A percentile compares a stretch with the other conserved stretches of the same genome.
Evolutionary conservation across 2,113 vertebrate species (phyloP).

Genomic region (Atherinomorus stipes): DNA sequence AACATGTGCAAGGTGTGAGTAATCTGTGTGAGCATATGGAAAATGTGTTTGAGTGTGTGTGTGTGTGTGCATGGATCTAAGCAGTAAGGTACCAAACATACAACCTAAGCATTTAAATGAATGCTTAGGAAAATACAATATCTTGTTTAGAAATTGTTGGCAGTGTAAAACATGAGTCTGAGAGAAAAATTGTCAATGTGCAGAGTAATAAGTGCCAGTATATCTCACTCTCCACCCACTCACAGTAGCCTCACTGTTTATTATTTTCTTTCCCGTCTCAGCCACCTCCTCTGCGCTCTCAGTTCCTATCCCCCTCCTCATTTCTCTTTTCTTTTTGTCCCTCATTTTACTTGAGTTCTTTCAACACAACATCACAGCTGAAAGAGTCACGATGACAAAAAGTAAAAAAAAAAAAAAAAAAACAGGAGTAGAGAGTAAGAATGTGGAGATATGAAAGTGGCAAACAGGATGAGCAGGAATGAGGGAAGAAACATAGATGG

Average conservation of each 20-base stretch:
- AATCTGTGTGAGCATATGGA: slow-evolving; percentile 47
- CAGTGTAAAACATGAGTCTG: slow-evolving; percentile 10
- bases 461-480: background rate
- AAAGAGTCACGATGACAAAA: slow-evolving; percentile 16
- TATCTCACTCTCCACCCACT: slow-evolving; percentile 55
- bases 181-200: slow-evolving; percentile 14
- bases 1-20: slow-evolving; percentile 16
- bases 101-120: background rate
- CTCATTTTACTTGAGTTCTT: slow-evolving; percentile 24
- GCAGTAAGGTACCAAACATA: background rate
- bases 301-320: slow-evolving; percentile 5
- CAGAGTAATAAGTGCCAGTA: slow-evolving; percentile 22
- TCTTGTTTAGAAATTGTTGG: background rate
- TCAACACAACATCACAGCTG: slow-evolving; percentile 20
- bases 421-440: slow-evolving; percentile 8
- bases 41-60: slow-evolving; percentile 27
- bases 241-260: slow-evolving; percentile 60
- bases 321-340: slow-evolving; percentile 10
- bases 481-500: slow-evolving; percentile 8
- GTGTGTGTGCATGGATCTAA: slow-evolving; percentile 20
- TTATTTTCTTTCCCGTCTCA: slow-evolving; percentile 58
- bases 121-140: slow-evolving; percentile 6
- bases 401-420: slow-evolving; percentile 15
- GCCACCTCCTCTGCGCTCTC: slow-evolving; percentile 29
- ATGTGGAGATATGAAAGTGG: slow-evolving; percentile 22